A percentile compares a stretch with the other conserved stretches of the same genome.
Conservation (phyloP, 2,888 invertebrate genomes). For the Hyppa rectilinea region DNA sequence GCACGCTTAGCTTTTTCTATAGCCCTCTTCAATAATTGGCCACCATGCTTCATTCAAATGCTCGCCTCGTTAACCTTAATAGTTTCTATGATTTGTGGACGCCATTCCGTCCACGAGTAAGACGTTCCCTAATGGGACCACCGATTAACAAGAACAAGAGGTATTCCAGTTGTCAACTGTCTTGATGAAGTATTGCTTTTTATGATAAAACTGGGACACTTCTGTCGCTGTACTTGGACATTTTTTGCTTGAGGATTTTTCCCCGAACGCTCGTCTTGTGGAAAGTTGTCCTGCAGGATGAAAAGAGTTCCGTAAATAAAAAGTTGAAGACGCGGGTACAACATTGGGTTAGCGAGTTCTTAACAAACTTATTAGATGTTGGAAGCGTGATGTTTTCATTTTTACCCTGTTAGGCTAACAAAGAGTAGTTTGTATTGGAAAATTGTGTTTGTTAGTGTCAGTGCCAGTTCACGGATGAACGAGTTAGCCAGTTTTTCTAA, state of each 20-base stretch:
- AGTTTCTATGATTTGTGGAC: slow-evolving; percentile 72
- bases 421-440: slow-evolving; percentile 31
- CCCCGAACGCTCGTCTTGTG: slow-evolving; percentile 58
- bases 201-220: slow-evolving; percentile 63
- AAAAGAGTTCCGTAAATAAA: slow-evolving; percentile 59
- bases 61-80: slow-evolving; percentile 76
- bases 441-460: slow-evolving; percentile 29
- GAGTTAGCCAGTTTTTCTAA: slow-evolving; percentile 25
- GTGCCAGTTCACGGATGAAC: slow-evolving; percentile 25
- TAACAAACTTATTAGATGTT: slow-evolving; percentile 48
- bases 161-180: slow-evolving; percentile 59
- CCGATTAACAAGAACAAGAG: slow-evolving; percentile 66
- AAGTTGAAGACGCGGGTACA: slow-evolving; percentile 47
- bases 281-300: slow-evolving; percentile 57
- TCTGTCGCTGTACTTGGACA: slow-evolving; percentile 50
- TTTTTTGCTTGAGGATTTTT: slow-evolving; percentile 58
- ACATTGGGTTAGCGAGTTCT: slow-evolving; percentile 52
- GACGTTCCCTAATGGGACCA: slow-evolving; percentile 60
- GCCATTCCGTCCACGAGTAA: slow-evolving; percentile 62
- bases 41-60: slow-evolving; percentile 71
- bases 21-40: slow-evolving; percentile 65
- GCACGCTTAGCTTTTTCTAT: slow-evolving; percentile 68
- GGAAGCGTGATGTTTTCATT: slow-evolving; percentile 45
- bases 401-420: slow-evolving; percentile 37
- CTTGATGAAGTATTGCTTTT: slow-evolving; percentile 65